phyloP scores from a whole-genome alignment of 1,140 invertebrate species.

The Paraescarpia echinospica region DNA sequence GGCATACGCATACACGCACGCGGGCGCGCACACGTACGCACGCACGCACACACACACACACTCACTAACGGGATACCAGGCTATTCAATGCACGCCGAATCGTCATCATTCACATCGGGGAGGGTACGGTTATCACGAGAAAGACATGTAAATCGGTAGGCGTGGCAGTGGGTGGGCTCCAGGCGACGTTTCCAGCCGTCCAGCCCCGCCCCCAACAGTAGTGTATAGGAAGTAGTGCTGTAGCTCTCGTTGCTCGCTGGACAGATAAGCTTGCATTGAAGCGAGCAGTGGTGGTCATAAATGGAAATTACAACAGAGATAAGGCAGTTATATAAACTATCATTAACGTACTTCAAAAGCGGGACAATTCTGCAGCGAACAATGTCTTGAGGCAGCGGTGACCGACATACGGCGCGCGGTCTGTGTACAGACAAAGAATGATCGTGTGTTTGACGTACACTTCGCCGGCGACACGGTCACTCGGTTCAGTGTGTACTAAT shows the following conservation, averaged over 20 bases:
- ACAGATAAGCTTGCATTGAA: not conserved
- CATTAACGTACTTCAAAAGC: constrained; percentile 5
- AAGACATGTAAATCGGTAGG: too few species aligned
- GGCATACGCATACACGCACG: too few species aligned
- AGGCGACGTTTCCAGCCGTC: not conserved
- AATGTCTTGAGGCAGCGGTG: not conserved
- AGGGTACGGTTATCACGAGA: too few species aligned
- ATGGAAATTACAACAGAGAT: not conserved
- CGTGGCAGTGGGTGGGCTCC: not conserved
- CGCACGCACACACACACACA: too few species aligned
- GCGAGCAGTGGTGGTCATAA: not conserved
- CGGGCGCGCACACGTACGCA: too few species aligned
- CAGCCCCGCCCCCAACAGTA: not conserved
- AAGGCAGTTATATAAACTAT: not conserved
- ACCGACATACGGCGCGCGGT: not conserved
- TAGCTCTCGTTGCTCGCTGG: not conserved
- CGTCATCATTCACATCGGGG: too few species aligned
- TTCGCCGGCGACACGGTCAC: not conserved
- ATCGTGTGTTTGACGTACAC: not conserved
- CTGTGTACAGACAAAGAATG: not conserved
- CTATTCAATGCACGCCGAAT: too few species aligned
- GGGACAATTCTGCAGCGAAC: not conserved
- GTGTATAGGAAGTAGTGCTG: not conserved
- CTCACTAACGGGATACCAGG: too few species aligned
- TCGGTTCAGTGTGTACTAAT: too few species aligned